A percentile compares a stretch with the other conserved stretches of the same genome.
Conservation (phyloP, 2,797 vertebrate species). For the Leontocebus nigricollis region DNA sequence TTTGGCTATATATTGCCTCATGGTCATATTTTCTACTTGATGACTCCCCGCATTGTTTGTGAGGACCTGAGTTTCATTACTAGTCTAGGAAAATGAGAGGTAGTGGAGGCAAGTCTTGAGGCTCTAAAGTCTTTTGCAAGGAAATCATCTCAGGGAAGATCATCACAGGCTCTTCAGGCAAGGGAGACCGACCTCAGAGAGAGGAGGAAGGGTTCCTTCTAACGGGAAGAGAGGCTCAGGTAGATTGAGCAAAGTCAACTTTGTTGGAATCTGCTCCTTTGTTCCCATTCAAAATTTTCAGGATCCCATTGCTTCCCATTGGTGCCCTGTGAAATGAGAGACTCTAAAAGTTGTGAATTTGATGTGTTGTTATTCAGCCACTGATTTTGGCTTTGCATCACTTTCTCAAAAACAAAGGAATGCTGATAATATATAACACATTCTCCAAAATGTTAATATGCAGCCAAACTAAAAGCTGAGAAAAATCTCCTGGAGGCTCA, state of each 20-base stretch:
- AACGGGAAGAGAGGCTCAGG: neutral
- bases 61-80: neutral
- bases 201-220: neutral
- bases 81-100: neutral
- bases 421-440: neutral
- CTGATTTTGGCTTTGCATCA: neutral
- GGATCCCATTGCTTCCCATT: neutral
- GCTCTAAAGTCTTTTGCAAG: neutral
- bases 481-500: neutral
- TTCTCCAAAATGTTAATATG: neutral
- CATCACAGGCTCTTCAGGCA: neutral
- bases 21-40: neutral
- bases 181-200: neutral
- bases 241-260: neutral
- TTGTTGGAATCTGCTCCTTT: neutral
- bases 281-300: neutral
- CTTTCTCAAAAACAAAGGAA: neutral
- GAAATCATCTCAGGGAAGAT: neutral
- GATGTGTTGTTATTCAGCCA: neutral
- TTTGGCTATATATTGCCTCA: neutral
- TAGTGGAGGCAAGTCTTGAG: neutral
- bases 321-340: neutral
- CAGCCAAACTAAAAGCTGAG: neutral
- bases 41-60: no score
- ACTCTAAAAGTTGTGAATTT: neutral